A percentile compares a stretch with the other conserved stretches of the same genome.
Conservation (phyloP, 2,797 vertebrate species). For the Melanotaenia pygmaea region DNA sequence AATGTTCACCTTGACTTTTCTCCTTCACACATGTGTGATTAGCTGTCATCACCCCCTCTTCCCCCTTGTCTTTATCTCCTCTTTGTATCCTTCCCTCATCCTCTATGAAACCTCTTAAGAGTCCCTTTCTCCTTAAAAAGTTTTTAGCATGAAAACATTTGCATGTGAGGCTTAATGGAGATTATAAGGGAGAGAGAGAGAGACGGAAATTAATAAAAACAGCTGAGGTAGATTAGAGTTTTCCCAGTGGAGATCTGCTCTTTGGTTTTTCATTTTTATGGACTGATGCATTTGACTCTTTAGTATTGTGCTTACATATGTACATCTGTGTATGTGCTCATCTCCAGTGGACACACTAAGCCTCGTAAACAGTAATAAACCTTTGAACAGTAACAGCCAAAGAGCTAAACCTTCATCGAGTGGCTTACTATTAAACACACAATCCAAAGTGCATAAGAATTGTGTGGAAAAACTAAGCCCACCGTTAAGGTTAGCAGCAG, state of each 20-base stretch:
- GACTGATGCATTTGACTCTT: constrained; percentile 50
- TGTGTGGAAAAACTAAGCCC: no score
- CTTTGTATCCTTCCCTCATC: background rate
- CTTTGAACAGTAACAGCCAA: no score
- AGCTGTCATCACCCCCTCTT: constrained; percentile 65
- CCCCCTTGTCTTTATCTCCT: constrained; percentile 27
- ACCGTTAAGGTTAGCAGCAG: no score
- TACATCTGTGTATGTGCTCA: constrained; percentile 13
- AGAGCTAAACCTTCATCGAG: no score
- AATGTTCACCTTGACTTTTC: constrained; percentile 54
- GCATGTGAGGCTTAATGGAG: constrained; percentile 12
- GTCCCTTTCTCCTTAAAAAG: background rate
- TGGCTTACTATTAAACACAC: no score
- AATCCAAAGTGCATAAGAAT: no score
- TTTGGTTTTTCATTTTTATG: constrained; percentile 58
- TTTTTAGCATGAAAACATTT: background rate
- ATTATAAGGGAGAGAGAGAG: constrained; percentile 7
- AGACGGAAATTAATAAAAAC: constrained; percentile 26
- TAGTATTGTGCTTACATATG: constrained; percentile 22
- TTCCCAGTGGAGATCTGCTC: constrained; percentile 51
- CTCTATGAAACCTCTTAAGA: background rate
- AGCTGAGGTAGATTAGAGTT: constrained; percentile 45
- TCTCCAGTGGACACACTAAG: constrained; percentile 29
- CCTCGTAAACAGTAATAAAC: no score
- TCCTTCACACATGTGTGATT: constrained; percentile 64